Evolutionary conservation across 2,888 invertebrate genomes (phyloP).

Genomic region (Gnatocerus cornutus): DNA sequence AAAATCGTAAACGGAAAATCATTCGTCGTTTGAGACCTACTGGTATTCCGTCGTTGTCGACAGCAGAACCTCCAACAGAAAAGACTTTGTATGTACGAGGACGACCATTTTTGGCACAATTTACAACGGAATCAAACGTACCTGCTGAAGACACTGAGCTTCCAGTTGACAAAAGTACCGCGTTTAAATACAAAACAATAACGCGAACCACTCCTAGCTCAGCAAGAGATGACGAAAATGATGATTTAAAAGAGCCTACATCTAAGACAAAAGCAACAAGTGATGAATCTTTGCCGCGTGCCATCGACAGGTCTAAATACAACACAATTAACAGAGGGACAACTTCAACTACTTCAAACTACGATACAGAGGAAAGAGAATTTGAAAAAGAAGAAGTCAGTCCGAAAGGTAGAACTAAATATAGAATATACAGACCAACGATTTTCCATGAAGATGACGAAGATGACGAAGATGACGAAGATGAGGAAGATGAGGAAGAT

Average conservation of each 20-base stretch:
- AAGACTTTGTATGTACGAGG: constrained; percentile 41
- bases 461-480: neutral
- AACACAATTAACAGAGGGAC: constrained; percentile 42
- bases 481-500: constrained; percentile 26
- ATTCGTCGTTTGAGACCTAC: constrained; percentile 63
- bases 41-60: no score
- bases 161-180: neutral
- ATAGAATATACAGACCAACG: constrained; percentile 17
- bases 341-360: constrained; percentile 52
- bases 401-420: neutral
- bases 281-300: neutral
- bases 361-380: constrained; percentile 5
- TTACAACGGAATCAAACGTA: neutral
- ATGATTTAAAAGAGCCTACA: neutral
- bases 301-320: constrained; percentile 43
- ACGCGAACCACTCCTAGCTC: neutral
- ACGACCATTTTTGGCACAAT: constrained; percentile 33
- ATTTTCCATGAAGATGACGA: constrained; percentile 19
- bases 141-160: neutral
- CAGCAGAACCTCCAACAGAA: constrained; percentile 15
- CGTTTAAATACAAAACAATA: constrained; percentile 6
- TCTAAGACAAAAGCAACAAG: neutral
- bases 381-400: constrained; percentile 5
- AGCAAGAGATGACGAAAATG: constrained; percentile 5
- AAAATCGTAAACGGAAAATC: constrained; percentile 61